These are phyloP conservation scores for Eristalis arbustorum DNA, from an alignment of 2,888 invertebrate genomes.

Conservation along the genomic window DNA sequence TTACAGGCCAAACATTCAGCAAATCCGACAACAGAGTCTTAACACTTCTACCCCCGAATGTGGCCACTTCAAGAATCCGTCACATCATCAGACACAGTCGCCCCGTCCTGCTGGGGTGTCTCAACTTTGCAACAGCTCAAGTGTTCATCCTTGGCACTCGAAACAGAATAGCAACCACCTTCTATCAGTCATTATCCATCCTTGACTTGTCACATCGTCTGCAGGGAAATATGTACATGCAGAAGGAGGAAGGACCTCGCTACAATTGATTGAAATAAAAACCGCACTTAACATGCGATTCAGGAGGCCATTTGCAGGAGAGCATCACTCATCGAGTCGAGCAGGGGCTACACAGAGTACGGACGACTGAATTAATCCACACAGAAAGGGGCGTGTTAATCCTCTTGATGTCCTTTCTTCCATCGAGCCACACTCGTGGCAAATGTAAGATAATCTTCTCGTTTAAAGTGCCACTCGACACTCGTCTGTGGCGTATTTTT, in stretches of 20 bases:
- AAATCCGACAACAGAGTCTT: neutral
- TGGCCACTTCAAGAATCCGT: neutral
- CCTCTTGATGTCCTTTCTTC: slow-evolving; percentile 58
- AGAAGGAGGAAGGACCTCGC: slow-evolving; percentile 7
- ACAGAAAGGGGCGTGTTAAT: slow-evolving; percentile 49
- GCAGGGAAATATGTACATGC: neutral
- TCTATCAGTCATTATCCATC: slow-evolving; percentile 60
- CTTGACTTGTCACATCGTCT: slow-evolving; percentile 28
- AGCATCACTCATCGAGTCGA: slow-evolving; percentile 27
- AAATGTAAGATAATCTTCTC: slow-evolving; percentile 59
- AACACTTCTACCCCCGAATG: neutral
- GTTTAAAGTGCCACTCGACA: slow-evolving; percentile 62
- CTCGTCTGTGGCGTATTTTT: slow-evolving; percentile 40
- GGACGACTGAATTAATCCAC: slow-evolving; percentile 35
- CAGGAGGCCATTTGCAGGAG: slow-evolving; percentile 63
- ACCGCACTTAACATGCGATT: slow-evolving; percentile 64
- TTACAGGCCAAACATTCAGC: neutral
- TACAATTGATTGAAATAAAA: slow-evolving; percentile 66
- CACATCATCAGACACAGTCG: neutral
- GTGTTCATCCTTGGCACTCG: neutral
- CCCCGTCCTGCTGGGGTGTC: neutral
- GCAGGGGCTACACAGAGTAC: slow-evolving; percentile 18
- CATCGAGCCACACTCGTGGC: slow-evolving; percentile 16
- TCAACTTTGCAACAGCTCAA: neutral
- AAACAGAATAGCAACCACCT: slow-evolving; percentile 7